A percentile compares a stretch with the other conserved stretches of the same genome.
phyloP scores from a whole-genome alignment of 2,888 invertebrate genomes.

The Erynnis tages region DNA sequence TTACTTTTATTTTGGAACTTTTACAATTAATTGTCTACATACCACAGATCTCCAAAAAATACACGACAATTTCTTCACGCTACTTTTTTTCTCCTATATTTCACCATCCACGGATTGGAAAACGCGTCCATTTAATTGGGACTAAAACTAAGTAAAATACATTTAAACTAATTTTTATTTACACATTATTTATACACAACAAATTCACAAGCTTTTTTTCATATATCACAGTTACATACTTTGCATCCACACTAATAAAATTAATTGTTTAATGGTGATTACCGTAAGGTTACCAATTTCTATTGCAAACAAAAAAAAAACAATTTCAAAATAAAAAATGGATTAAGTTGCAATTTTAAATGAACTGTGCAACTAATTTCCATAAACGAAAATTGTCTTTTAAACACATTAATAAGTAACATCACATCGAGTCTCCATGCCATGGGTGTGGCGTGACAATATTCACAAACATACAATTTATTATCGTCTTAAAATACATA shows the following conservation, averaged over 20 bases:
- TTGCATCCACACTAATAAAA: constrained; percentile 61
- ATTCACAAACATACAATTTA: not conserved
- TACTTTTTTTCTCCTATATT: not conserved
- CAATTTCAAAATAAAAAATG: too few species aligned
- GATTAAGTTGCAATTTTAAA: too few species aligned
- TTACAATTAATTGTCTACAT: not conserved
- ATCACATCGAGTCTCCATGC: not conserved
- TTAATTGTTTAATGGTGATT: too few species aligned
- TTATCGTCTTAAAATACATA: too few species aligned
- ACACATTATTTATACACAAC: constrained; percentile 45
- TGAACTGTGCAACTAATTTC: too few species aligned
- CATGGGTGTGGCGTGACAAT: not conserved
- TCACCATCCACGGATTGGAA: not conserved
- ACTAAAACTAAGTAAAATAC: constrained; percentile 15
- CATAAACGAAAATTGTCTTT: constrained; percentile 3
- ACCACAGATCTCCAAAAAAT: constrained; percentile 22
- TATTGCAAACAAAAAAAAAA: too few species aligned
- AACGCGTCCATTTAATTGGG: not conserved
- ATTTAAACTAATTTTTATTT: constrained; percentile 24
- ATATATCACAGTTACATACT: constrained; percentile 71
- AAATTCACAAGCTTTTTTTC: constrained; percentile 56
- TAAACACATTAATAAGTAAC: not conserved
- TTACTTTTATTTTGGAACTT: not conserved
- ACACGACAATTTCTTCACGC: not conserved
- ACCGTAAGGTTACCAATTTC: too few species aligned